Conservation (phyloP, 2,113 vertebrate species). For the Chaetorhynchus papuensis region DNA sequence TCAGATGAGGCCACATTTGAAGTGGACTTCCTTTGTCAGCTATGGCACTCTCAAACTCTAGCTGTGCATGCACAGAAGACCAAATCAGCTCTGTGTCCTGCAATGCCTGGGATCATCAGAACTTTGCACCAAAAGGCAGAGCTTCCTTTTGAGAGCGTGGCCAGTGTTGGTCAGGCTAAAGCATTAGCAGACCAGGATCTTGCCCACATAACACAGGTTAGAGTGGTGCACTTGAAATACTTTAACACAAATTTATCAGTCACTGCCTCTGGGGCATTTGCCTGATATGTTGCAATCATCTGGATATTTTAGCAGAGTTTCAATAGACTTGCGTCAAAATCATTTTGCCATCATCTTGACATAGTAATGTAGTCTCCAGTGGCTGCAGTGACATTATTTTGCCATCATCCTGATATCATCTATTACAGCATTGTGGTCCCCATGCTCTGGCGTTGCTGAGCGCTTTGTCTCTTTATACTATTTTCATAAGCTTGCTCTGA, state of each 20-base stretch:
- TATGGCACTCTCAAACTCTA: not conserved
- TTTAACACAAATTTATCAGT: slow-evolving; percentile 31
- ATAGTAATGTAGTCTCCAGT: slow-evolving; percentile 60
- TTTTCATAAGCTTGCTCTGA: slow-evolving; percentile 22
- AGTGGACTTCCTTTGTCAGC: not conserved
- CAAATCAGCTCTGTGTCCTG: not conserved
- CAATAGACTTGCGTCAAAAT: slow-evolving; percentile 53
- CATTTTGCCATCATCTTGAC: slow-evolving; percentile 63
- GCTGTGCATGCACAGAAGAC: not conserved
- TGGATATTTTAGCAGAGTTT: slow-evolving; percentile 58
- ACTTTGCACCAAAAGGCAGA: not conserved
- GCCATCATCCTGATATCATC: slow-evolving; percentile 59
- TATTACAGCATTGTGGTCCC: slow-evolving; percentile 49
- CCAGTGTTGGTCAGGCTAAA: not conserved
- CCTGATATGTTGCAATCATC: slow-evolving; percentile 49
- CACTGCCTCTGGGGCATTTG: not conserved
- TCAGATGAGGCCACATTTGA: not conserved
- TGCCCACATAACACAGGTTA: not conserved
- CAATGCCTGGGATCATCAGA: not conserved
- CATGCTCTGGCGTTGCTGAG: slow-evolving; percentile 53
- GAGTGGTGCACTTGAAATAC: not conserved
- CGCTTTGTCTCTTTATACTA: slow-evolving; percentile 34
- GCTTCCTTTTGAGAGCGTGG: not conserved
- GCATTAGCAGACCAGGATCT: not conserved
- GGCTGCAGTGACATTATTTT: slow-evolving; percentile 66